Evolutionary conservation across 2,888 invertebrate genomes (phyloP).

Genomic region (Leptogaster cylindrica): DNA sequence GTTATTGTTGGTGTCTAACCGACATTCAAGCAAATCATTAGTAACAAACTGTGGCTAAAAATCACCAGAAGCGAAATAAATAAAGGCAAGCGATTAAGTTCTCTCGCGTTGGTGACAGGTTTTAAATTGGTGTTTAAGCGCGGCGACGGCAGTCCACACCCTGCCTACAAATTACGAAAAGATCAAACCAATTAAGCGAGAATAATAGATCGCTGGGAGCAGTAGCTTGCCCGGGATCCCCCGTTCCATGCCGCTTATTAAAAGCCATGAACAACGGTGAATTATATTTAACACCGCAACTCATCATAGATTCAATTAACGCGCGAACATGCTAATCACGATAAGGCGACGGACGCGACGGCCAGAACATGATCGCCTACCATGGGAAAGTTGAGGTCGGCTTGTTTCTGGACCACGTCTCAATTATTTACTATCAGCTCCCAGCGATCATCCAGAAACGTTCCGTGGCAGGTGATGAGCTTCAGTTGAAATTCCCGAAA

Average conservation of each 20-base stretch:
- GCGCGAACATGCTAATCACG: conserved; percentile 29
- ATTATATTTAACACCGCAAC: conserved; percentile 15
- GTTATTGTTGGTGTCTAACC: too few species aligned
- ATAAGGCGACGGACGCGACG: neutral
- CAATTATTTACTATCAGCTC: conserved; percentile 29
- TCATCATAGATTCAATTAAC: conserved; percentile 19
- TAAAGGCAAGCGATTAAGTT: too few species aligned
- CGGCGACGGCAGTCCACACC: too few species aligned
- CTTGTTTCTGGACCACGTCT: neutral
- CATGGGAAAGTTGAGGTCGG: conserved; percentile 12
- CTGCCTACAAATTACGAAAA: neutral
- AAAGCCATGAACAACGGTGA: conserved; percentile 6
- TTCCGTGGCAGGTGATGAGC: conserved; percentile 25
- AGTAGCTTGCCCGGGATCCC: conserved; percentile 13
- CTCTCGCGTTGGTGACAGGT: too few species aligned
- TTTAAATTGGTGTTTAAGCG: too few species aligned
- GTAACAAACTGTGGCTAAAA: too few species aligned
- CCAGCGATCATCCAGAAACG: neutral
- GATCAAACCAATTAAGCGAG: conserved; percentile 18
- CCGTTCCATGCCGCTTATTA: conserved; percentile 1
- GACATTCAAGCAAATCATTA: too few species aligned
- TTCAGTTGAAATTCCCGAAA: conserved; percentile 22
- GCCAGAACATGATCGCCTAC: conserved; percentile 19
- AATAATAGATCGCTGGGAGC: conserved; percentile 15
- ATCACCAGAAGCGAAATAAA: too few species aligned